Evolutionary conservation across 2,113 vertebrate genomes (phyloP).

Genomic region (rabbit (Oryctolagus cuniculus)): mOryCun1.1 NC_091442.1:94612001-94612500

Average conservation of each 20-base stretch:
- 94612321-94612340: too few species aligned
- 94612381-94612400: background rate
- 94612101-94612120: background rate
- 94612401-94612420: background rate
- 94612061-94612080: background rate
- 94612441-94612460: background rate
- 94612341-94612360: too few species aligned
- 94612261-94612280: background rate
- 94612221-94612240: background rate
- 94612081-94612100: background rate
- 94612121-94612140: background rate
- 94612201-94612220: background rate
- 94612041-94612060: background rate
- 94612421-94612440: background rate
- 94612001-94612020: background rate
- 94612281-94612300: background rate
- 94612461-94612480: background rate
- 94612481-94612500: background rate
- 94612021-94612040: background rate
- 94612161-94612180: background rate
- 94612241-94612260: background rate
- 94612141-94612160: background rate
- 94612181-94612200: too few species aligned
- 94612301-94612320: too few species aligned
- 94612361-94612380: background rate